phyloP scores from a whole-genome alignment of 2,888 invertebrate genomes.

The Teleiodes luculella region DNA sequence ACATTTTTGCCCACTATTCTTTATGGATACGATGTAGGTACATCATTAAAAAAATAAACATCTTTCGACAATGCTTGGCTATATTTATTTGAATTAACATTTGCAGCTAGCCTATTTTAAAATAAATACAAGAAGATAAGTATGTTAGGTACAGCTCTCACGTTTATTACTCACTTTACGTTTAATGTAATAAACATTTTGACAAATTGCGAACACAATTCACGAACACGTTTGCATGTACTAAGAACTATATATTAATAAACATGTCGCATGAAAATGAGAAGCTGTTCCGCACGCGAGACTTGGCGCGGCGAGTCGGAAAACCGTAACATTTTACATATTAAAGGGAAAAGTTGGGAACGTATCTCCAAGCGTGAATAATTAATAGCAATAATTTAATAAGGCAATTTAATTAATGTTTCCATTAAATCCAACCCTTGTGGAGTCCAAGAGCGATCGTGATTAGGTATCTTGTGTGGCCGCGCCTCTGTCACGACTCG shows the following conservation, averaged over 20 bases:
- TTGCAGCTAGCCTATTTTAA: too few relatives aligned
- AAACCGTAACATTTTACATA: conserved; percentile 11
- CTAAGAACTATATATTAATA: conserved; percentile 4
- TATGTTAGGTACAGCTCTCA: background rate
- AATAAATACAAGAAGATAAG: too few relatives aligned
- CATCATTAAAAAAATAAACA: too few relatives aligned
- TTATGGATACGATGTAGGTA: too few relatives aligned
- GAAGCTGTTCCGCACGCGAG: background rate
- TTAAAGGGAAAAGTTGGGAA: conserved; percentile 14
- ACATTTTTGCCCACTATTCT: too few relatives aligned
- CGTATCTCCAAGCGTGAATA: conserved; percentile 26
- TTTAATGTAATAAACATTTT: background rate
- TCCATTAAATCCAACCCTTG: conserved; percentile 35
- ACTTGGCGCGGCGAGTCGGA: background rate
- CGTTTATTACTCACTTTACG: background rate
- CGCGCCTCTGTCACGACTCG: conserved; percentile 25
- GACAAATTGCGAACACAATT: conserved; percentile 2
- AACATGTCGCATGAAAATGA: background rate
- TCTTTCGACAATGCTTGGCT: too few relatives aligned
- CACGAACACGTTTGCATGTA: background rate
- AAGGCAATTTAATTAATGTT: conserved; percentile 37
- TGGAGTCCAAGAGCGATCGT: conserved; percentile 35
- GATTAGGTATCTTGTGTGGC: conserved; percentile 35
- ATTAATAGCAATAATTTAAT: conserved; percentile 35
- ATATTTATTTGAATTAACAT: too few relatives aligned